These are phyloP conservation scores for Phortica okadai DNA, from an alignment of 2,888 invertebrate genomes.

Conservation along the genomic window DNA sequence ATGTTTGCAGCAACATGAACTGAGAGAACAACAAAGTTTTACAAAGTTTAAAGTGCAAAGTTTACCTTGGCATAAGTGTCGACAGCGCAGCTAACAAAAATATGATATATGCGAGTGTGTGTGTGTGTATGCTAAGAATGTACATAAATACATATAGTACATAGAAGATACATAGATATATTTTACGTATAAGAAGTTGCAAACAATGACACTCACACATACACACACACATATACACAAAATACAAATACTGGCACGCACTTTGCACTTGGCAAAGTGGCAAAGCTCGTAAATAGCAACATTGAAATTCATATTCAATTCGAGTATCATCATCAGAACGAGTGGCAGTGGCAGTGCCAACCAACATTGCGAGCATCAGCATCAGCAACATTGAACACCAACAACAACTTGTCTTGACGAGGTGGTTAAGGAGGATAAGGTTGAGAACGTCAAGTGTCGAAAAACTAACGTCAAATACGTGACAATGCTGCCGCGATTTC, in stretches of 20 bases:
- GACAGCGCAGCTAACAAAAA: slow-evolving; percentile 6
- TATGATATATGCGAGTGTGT: not conserved
- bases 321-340: slow-evolving; percentile 18
- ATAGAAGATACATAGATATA: no score
- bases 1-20: slow-evolving; percentile 17
- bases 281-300: slow-evolving; percentile 28
- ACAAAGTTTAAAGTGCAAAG: slow-evolving; percentile 33
- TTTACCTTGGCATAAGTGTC: slow-evolving; percentile 24
- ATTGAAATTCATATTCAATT: slow-evolving; percentile 34
- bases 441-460: not conserved
- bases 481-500: slow-evolving; percentile 54
- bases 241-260: not conserved
- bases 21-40: slow-evolving; percentile 23
- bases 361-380: not conserved
- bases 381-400: not conserved
- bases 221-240: not conserved
- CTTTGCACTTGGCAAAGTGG: slow-evolving; percentile 30
- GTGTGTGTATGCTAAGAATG: not conserved
- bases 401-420: not conserved
- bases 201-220: not conserved
- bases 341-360: not conserved
- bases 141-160: no score
- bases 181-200: no score
- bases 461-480: slow-evolving; percentile 52
- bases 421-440: not conserved